These are phyloP conservation scores for Crenichthys baileyi DNA, from an alignment of 2,797 vertebrate genomes.

Conservation along the genomic window DNA sequence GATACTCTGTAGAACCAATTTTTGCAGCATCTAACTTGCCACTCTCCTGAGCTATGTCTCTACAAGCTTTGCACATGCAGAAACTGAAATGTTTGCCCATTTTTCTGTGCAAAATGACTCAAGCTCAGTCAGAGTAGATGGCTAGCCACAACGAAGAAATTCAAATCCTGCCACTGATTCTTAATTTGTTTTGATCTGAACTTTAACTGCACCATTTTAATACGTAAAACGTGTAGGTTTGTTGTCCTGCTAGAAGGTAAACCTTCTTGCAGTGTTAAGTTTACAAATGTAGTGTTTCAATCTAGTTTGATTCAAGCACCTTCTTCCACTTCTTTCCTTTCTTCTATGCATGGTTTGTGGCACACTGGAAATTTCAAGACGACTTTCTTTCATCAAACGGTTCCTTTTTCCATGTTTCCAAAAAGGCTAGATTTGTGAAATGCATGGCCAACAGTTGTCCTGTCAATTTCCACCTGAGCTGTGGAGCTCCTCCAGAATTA, in stretches of 20 bases:
- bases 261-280: background rate
- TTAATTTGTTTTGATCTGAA: background rate
- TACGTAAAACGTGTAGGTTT: background rate
- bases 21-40: background rate
- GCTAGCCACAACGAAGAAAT: background rate
- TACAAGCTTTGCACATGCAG: background rate
- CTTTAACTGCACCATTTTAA: background rate
- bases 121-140: background rate
- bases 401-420: background rate
- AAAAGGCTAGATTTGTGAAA: background rate
- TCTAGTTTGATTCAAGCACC: background rate
- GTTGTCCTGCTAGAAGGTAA: background rate
- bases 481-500: background rate
- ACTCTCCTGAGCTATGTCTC: background rate
- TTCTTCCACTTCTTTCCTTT: background rate
- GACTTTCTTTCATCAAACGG: background rate
- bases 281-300: background rate
- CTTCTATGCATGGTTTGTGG: background rate
- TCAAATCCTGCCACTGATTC: background rate
- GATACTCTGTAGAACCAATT: background rate
- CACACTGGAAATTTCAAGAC: background rate
- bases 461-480: background rate
- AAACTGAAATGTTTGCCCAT: background rate
- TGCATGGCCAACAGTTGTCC: background rate
- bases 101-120: background rate